Conservation (phyloP, 2,113 vertebrate species). For the Eulemur macaco region DNA sequence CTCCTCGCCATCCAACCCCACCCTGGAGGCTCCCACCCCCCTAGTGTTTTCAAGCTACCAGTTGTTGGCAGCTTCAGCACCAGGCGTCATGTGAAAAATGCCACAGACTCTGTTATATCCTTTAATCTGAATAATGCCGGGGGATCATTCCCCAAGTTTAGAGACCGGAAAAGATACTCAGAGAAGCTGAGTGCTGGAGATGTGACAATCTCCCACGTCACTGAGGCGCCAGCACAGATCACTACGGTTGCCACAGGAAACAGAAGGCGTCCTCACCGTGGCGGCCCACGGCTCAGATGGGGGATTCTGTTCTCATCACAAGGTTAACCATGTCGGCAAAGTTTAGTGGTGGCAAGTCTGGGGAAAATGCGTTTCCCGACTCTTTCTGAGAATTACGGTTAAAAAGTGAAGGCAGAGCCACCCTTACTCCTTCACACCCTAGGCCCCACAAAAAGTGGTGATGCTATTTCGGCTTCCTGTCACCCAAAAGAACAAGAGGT, state of each 20-base stretch:
- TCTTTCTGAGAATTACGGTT: background rate
- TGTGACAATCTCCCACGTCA: background rate
- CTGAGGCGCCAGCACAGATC: background rate
- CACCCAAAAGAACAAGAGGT: background rate
- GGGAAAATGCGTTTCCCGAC: background rate
- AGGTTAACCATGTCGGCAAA: no score
- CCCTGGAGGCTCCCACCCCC: background rate
- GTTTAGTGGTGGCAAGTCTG: background rate
- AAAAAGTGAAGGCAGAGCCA: background rate
- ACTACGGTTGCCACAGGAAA: background rate
- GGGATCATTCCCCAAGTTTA: background rate
- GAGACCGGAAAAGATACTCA: background rate
- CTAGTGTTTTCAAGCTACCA: background rate
- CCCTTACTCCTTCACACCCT: accelerated
- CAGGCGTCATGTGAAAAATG: background rate
- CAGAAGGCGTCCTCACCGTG: background rate
- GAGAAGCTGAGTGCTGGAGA: background rate
- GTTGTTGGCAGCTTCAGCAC: background rate
- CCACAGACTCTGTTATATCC: background rate
- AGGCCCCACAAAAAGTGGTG: background rate
- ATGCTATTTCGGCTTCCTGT: background rate
- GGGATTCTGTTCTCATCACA: background rate
- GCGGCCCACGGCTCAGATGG: background rate
- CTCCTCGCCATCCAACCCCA: no score
- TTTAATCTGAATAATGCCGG: background rate